Conservation (phyloP, 1,140 invertebrate genomes). For the Cydia amplana region DNA sequence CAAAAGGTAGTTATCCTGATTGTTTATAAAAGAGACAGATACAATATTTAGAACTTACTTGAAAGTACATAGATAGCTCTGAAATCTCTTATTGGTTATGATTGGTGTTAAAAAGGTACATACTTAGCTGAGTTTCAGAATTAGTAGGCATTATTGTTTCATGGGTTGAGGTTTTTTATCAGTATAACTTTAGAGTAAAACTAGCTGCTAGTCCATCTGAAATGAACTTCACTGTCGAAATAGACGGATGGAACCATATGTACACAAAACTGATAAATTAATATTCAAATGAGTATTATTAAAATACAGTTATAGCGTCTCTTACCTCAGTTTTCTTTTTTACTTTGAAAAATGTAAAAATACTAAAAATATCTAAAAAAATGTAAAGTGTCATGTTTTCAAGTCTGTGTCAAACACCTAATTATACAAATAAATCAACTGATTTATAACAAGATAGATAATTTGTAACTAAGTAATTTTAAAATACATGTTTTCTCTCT, state of each 20-base stretch:
- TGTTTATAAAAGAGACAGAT: neutral
- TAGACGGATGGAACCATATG: neutral
- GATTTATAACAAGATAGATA: conserved; percentile 27
- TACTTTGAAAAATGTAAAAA: neutral
- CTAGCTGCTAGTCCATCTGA: too few species aligned
- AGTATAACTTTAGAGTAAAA: too few species aligned
- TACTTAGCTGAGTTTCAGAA: too few species aligned
- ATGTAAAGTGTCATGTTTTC: neutral
- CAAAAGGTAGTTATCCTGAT: neutral
- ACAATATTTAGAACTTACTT: neutral
- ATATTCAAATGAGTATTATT: neutral
- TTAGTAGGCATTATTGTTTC: too few species aligned
- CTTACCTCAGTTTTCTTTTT: neutral
- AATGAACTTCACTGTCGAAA: neutral
- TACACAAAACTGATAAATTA: neutral
- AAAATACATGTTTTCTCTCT: conserved; percentile 23
- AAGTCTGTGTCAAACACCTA: neutral
- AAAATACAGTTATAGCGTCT: neutral
- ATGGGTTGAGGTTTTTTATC: too few species aligned
- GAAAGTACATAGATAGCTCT: neutral
- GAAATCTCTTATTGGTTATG: neutral
- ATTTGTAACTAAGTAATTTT: conserved; percentile 41
- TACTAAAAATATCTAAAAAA: neutral
- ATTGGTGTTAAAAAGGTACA: neutral
- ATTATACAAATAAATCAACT: conserved; percentile 16